Percentiles rank a stretch among this genome's conserved stretches.
Evolutionary conservation across 1,140 invertebrate genomes (phyloP).

Genomic region (Pectinophora gossypiella): DNA sequence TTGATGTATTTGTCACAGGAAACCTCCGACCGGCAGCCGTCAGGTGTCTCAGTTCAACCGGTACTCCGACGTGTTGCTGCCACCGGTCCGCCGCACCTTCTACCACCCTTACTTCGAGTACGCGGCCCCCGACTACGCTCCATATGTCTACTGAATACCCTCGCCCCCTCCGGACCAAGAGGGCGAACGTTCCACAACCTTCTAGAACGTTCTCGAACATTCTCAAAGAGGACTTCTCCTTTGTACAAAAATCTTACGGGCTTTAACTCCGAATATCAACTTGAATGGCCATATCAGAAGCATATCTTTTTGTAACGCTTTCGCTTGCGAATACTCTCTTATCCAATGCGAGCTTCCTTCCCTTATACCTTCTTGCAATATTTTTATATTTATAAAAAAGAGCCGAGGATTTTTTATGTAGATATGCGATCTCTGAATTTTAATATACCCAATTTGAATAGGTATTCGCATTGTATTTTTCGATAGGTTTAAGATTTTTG

Average conservation of each 20-base stretch:
- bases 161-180: slow-evolving; percentile 14
- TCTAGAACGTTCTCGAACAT: slow-evolving; percentile 37
- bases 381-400: slow-evolving; percentile 54
- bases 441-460: slow-evolving; percentile 47
- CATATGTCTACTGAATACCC: slow-evolving; percentile 50
- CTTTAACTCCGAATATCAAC: slow-evolving; percentile 49
- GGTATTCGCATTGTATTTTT: slow-evolving; percentile 56
- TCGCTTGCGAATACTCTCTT: slow-evolving; percentile 32
- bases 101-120: slow-evolving; percentile 58
- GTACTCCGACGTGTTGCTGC: slow-evolving; percentile 63
- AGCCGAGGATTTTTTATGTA: slow-evolving; percentile 38
- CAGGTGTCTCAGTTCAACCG: slow-evolving; percentile 64
- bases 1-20: no score
- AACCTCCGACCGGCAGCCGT: slow-evolving; percentile 52
- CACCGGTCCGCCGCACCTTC: slow-evolving; percentile 46
- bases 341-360: slow-evolving; percentile 44
- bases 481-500: slow-evolving; percentile 47
- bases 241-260: slow-evolving; percentile 43
- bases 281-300: slow-evolving; percentile 55
- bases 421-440: slow-evolving; percentile 39
- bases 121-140: slow-evolving; percentile 42
- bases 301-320: slow-evolving; percentile 49
- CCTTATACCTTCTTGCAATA: slow-evolving; percentile 39
- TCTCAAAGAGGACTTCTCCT: slow-evolving; percentile 19
- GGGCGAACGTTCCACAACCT: slow-evolving; percentile 22